Conservation (phyloP, 2,888 invertebrate species). For the Eristalinus sepulchralis region DNA sequence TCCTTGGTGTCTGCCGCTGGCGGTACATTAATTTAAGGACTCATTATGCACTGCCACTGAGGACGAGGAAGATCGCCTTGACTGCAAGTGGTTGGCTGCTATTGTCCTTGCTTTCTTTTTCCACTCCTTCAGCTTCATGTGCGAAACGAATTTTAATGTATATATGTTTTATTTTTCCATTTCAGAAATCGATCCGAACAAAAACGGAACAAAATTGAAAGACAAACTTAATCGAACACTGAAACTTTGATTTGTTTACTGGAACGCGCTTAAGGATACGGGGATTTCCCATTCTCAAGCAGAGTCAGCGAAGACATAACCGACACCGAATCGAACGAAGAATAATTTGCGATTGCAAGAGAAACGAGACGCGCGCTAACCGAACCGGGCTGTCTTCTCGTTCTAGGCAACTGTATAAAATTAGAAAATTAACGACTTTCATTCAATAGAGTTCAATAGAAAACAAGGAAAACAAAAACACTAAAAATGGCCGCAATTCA, state of each 20-base stretch:
- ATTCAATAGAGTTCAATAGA: slow-evolving; percentile 68
- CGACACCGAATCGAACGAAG: slow-evolving; percentile 64
- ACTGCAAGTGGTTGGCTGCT: slow-evolving; percentile 22
- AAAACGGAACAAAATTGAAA: slow-evolving; percentile 66
- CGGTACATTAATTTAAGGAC: slow-evolving; percentile 58
- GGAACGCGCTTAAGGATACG: slow-evolving; percentile 14
- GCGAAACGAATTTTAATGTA: slow-evolving; percentile 16
- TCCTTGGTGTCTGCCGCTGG: slow-evolving; percentile 55
- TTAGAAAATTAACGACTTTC: slow-evolving; percentile 49
- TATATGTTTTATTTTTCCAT: slow-evolving; percentile 22
- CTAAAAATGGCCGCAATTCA: slow-evolving; percentile 86
- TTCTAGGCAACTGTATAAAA: slow-evolving; percentile 46
- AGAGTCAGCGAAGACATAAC: slow-evolving; percentile 49
- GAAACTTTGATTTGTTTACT: slow-evolving; percentile 21
- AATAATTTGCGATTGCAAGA: slow-evolving; percentile 25
- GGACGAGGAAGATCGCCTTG: slow-evolving; percentile 12
- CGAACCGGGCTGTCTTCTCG: slow-evolving; percentile 27
- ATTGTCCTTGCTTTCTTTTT: neutral
- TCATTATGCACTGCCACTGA: slow-evolving; percentile 41
- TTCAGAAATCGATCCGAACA: slow-evolving; percentile 69
- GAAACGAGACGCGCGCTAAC: slow-evolving; percentile 15
- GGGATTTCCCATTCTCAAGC: slow-evolving; percentile 39
- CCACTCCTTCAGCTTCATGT: slow-evolving; percentile 11
- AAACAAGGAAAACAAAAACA: slow-evolving; percentile 67
- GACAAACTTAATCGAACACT: slow-evolving; percentile 44